Evolutionary conservation across 2,888 invertebrate species (phyloP).

Genomic region (Acrobasis consociella): DNA sequence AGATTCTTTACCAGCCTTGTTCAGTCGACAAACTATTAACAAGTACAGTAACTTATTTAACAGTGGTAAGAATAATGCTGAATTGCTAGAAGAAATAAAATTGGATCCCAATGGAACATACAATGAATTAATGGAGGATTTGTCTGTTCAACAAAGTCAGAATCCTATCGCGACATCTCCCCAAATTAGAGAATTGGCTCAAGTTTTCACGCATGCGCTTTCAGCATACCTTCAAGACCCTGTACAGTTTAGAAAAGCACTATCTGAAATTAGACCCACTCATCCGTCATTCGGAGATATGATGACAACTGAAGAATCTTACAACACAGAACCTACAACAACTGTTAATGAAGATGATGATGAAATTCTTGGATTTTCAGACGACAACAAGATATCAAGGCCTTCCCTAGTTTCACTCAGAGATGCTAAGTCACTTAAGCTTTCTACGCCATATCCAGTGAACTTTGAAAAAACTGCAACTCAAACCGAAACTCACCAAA

Average conservation of each 20-base stretch:
- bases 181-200: slow-evolving; percentile 90
- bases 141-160: slow-evolving; percentile 85
- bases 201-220: slow-evolving; percentile 92
- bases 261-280: slow-evolving; percentile 90
- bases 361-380: slow-evolving; percentile 90
- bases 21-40: slow-evolving; percentile 86
- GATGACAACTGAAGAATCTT: slow-evolving; percentile 60
- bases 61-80: slow-evolving; percentile 57
- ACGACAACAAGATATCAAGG: slow-evolving; percentile 72
- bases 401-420: slow-evolving; percentile 52
- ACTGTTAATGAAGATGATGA: slow-evolving; percentile 87
- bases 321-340: slow-evolving; percentile 82
- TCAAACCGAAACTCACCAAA: slow-evolving; percentile 39
- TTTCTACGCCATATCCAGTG: slow-evolving; percentile 52
- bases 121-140: slow-evolving; percentile 76
- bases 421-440: slow-evolving; percentile 70
- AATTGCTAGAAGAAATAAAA: slow-evolving; percentile 67
- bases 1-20: slow-evolving; percentile 81
- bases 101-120: slow-evolving; percentile 69
- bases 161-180: slow-evolving; percentile 84
- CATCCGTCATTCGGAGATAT: slow-evolving; percentile 85
- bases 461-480: slow-evolving; percentile 6
- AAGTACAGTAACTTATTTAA: slow-evolving; percentile 81
- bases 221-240: slow-evolving; percentile 93
- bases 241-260: slow-evolving; percentile 88